Percentiles rank a stretch among this genome's conserved stretches.
phyloP scores from a whole-genome alignment of 2,797 vertebrate species.

The Sebastes miniatus region DNA sequence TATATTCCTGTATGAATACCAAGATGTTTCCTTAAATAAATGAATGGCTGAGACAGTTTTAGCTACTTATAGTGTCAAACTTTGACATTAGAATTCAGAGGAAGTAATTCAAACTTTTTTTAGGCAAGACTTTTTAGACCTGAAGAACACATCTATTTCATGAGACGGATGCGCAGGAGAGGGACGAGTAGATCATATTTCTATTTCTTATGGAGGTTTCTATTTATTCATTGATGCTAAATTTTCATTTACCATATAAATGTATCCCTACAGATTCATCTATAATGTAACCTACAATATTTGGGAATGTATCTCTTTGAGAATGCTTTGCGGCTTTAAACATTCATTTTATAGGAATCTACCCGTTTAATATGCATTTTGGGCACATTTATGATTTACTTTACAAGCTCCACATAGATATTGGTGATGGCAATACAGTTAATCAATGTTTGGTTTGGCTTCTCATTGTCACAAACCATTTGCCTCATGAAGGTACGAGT shows the following conservation, averaged over 20 bases:
- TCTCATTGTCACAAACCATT: too few relatives aligned
- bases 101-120: not conserved
- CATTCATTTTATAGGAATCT: not conserved
- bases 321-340: not conserved
- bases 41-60: not conserved
- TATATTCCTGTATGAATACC: not conserved
- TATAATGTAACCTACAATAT: not conserved
- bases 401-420: not conserved
- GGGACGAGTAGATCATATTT: not conserved
- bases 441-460: not conserved
- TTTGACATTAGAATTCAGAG: not conserved
- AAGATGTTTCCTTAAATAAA: slow-evolving; percentile 14
- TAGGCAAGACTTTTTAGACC: not conserved
- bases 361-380: not conserved
- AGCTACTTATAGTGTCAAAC: not conserved
- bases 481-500: too few relatives aligned
- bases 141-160: not conserved
- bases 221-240: not conserved
- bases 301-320: not conserved
- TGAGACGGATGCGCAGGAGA: not conserved
- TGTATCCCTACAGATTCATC: not conserved
- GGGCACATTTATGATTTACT: not conserved
- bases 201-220: not conserved
- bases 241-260: not conserved
- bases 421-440: too few relatives aligned